A percentile compares a stretch with the other conserved stretches of the same genome.
These are phyloP conservation scores for Drosophila dunni DNA, from an alignment of 1,140 invertebrate genomes.

Conservation along the genomic window DNA sequence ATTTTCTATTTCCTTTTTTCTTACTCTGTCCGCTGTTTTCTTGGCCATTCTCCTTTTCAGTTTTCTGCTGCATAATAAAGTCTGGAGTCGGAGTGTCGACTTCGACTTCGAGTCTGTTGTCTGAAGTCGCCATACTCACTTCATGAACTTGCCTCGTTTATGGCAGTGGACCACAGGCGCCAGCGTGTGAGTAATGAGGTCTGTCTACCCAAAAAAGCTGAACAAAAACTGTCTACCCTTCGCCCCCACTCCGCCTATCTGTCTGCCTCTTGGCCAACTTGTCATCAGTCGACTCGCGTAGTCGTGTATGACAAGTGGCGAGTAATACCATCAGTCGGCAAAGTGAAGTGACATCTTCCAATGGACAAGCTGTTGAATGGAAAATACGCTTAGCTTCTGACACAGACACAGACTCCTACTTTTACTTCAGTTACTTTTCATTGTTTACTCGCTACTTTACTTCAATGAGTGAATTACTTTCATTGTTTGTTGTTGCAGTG, in stretches of 20 bases:
- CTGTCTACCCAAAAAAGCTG: conserved; percentile 18
- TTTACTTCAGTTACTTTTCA: background rate
- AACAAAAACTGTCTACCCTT: too few species aligned
- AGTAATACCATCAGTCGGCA: conserved; percentile 18
- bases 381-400: background rate
- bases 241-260: background rate
- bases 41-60: conserved; percentile 49
- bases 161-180: conserved; percentile 38
- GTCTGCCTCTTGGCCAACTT: background rate
- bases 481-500: background rate
- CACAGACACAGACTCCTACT: background rate
- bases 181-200: conserved; percentile 52
- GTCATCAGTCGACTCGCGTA: conserved; percentile 27
- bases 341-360: conserved; percentile 14
- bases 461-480: background rate
- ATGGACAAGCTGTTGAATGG: conserved; percentile 13
- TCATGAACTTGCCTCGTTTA: conserved; percentile 3
- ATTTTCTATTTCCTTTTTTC: background rate
- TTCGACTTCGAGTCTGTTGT: conserved; percentile 3
- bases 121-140: background rate
- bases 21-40: conserved; percentile 43
- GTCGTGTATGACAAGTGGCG: conserved; percentile 29
- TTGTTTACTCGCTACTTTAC: background rate
- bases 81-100: conserved; percentile 8
- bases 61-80: conserved; percentile 58